Conservation (phyloP, 2,113 vertebrate genomes). For the Leptocoma aspasia region DNA sequence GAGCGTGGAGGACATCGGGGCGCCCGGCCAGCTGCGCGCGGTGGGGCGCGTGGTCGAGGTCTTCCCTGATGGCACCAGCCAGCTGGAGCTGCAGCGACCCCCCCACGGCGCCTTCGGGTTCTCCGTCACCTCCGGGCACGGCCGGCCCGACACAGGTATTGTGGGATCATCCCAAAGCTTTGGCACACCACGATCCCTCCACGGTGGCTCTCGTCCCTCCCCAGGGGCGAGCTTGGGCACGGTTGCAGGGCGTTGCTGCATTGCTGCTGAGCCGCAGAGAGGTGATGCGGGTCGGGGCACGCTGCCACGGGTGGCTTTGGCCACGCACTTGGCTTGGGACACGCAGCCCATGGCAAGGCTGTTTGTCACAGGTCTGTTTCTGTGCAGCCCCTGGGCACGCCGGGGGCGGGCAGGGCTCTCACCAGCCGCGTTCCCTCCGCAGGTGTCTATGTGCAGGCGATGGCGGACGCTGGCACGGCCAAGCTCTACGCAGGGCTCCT, state of each 20-base stretch:
- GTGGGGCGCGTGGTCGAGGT: slow-evolving; percentile 83
- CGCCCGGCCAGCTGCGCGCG: slow-evolving; percentile 68
- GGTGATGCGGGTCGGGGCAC: fast-evolving
- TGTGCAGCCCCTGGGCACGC: background rate
- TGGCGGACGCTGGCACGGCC: slow-evolving; percentile 77
- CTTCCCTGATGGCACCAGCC: slow-evolving; percentile 86
- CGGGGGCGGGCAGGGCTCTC: background rate
- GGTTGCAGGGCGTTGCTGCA: background rate
- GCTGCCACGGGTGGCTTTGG: fast-evolving
- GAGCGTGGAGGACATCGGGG: slow-evolving; percentile 80
- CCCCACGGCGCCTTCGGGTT: slow-evolving; percentile 86
- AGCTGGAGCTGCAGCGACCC: slow-evolving; percentile 84
- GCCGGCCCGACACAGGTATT: slow-evolving; percentile 86
- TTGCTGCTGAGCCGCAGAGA: background rate
- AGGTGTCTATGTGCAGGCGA: slow-evolving; percentile 93
- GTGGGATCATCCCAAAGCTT: background rate
- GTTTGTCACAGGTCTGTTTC: background rate
- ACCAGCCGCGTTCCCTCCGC: fast-evolving
- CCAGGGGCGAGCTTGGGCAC: fast-evolving
- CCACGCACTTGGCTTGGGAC: fast-evolving
- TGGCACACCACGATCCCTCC: fast-evolving
- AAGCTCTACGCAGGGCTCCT: slow-evolving; percentile 88
- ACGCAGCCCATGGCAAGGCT: fast-evolving
- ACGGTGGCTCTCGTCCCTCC: fast-evolving
- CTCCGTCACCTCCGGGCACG: slow-evolving; percentile 84